Evolutionary conservation across 2,113 vertebrate species (phyloP), one percentile per base, ranked within the genome.

Genomic region (Dendrocopos noguchii): DNA sequence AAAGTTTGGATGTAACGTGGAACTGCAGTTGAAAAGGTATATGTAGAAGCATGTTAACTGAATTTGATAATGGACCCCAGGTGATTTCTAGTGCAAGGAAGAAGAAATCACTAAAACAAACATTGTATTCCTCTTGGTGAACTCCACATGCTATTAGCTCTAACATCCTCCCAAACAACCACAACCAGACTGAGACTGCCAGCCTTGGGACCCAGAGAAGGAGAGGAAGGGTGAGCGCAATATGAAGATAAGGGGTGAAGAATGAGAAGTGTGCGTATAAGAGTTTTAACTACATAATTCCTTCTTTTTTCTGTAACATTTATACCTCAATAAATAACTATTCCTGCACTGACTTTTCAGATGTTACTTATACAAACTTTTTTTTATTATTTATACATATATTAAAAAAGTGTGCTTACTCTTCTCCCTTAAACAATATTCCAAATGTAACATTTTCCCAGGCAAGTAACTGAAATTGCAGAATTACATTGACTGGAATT

Each of bases 141-240:
- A 9, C 27, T 85, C 9, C 11, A 73, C 20, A 55, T 33, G 22
- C 6, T 75, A 4, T 50, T 33, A 64, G 5, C 11, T 72, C 9
- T 31, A 44, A 53, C 25, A 55, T 1, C 4, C 29, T 25, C 24
- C 10, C 11, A 65, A n/a, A 15, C 6, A 66, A 19, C 1, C 15
- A 31, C 12, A 7, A 39, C 17, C 12, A 56, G 36, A 81, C 29
- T 17, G 5, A 59, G 36, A 33, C 4, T 86, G 15, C 5, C 36
- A 77, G 13, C 15, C 42, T 7, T 56, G 44, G 10, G 9, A 53
- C 22, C 1, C 27, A 82, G 47, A 85, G 15, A 27, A 73, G 11
- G 20, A 53, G 3, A 6, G 3, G 8, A 84, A 78, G 28, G 16
- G 7, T 0, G 0, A 39, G 8, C 9, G 52, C 21, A 61, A 3